Base-by-base conservation (phyloP, 1,140 invertebrate genomes). In the Pomacea maculata region DNA sequence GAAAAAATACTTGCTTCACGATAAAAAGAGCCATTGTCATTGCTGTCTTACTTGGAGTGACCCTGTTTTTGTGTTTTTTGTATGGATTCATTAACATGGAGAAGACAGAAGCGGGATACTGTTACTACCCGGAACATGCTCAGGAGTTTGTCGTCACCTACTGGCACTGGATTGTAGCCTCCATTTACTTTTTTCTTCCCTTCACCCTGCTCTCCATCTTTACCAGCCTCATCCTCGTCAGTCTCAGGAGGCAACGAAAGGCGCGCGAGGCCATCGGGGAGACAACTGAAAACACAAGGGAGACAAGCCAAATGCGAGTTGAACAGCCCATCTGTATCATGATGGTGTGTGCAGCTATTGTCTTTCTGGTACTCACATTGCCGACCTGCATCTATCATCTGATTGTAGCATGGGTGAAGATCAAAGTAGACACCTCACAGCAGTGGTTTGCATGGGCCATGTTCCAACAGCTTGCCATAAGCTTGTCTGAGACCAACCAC, bases 1-100 rank as follows among this genome's bases (percentile, higher is more conserved):
- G 83, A 64, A 85, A 86, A 2, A 78, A 82, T n/a, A 72, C 80
- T 21, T 74, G 85, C 21, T 87, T 86, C 67, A 83, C 84, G 4
- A 83, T 81, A 67, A 81, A 34, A 34, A 83, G 81, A 17, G 82
- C 83, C 6, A 57, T 79, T 17, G 61, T 83, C 10, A 80, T 77
- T 15, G 67, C 86, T 14, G 54, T 78, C 3, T 65, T 84, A 0
- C 21, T 88, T 11, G 17, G 81, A 0, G 19, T 86, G 8, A 54
- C 81, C 6, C 68, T 71, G 1, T 57, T 81, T 14, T 79, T 84
- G 67, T 45, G 81, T 25, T 57, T 86, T 9, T 73, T 83, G 19
- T 25, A 81, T 29, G 78, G 83, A n/a, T 10, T n/a, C 6, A n/a
- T 17, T 10, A 3, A 19, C 14, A 17, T 12, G 17, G 76, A 67